Evolutionary conservation across 2,797 vertebrate species (phyloP), one percentile per base, ranked within the genome.

Genomic region (Adelosebastes latens): DNA sequence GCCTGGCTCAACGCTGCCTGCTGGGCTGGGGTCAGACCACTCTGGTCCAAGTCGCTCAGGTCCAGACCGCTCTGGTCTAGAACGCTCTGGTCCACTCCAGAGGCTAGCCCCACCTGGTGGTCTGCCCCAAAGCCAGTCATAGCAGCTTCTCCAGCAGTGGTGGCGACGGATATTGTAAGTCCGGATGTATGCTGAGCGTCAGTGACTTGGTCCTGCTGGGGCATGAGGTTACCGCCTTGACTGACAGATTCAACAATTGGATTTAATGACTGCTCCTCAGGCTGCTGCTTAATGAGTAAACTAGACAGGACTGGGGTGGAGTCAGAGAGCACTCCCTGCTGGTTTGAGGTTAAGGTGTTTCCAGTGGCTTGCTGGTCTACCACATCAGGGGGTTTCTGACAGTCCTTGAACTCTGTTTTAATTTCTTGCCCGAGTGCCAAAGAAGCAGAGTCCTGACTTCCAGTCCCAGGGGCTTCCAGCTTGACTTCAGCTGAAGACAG

Each of bases 221-320:
- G 46, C 84, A 96, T 63, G 12, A 95, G 93, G 88, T 96, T 89
- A 81, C 93, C 79, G 78, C 82, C 82, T 13, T 96, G 95, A 87
- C 89, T 92, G 87, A 97, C 95, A 90, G 97, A 95, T 73, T 94
- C 93, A 55, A 85, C 93, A 22, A 97, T 84, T 18, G 96, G 88
- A 84, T 96, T 95, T 64, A 94, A 85, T 75, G 96, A 96, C 77
- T 95, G 86, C 49, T 89, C 94, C 62, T 97, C 97, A 65, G 96
- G 91, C 86, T 96, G 97, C 60, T 97, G 97, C 82, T 93, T 97
- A 83, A 97, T 95, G 22, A 99, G 96, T 84, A 99, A 95, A 93
- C 97, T 96, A 63, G 98, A 97, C 72, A 99, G 97, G 67, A 97
- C 97, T 20, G 98, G 97, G 82, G 97, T 96, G 46, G 97, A 95